Evolutionary conservation across 2,113 vertebrate species (phyloP), one percentile per base, ranked within the genome.

Genomic region (Seriola dumerili): DNA sequence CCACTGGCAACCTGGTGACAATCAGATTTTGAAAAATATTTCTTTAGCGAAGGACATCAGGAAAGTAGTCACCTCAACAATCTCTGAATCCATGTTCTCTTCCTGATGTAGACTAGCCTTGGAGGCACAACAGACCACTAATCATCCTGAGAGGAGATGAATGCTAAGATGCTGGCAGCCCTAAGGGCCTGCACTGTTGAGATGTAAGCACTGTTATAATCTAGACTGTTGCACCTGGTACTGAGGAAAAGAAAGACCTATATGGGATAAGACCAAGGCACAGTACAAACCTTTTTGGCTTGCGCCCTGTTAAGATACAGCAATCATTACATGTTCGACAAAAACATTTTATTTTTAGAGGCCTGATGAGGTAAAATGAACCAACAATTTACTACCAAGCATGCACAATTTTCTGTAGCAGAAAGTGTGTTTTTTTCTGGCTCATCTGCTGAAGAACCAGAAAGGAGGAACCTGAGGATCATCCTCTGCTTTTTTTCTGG

Each of bases 121-220:
- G 38, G 50, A 54, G 25, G 25, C 48, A 8, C 29, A 70, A 12
- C 57, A 10, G 52, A 58, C 36, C 62, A 63, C 19, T 64, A 48
- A 76, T 83, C 70, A 78, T 38, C 46, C 57, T 38, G 14, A 5
- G 36, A 54, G 55, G 19, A 73, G 68, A 13, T 48, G 36, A 65
- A 81, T 55, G 16, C 42, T 21, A 48, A 3, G 46, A 71, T 61
- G 38, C 38, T 8, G 72, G 68, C 34, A 6, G 19, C 14, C 34
- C 25, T 34, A 21, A 40, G 7, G 12, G 14, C 34, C 19, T 21
- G 17, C 8, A 23, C 19, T 50, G 57, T 14, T 55, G 57, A 59
- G 9, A 73, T 69, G 63, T 72, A 48, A 77, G 54, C 36, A 34
- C 1, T 62, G 11, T 29, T 62, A 11, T 36, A 62, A 52, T 88